Evolutionary conservation across 2,888 invertebrate species (phyloP).

Genomic region (Chelonus formosanus): DNA sequence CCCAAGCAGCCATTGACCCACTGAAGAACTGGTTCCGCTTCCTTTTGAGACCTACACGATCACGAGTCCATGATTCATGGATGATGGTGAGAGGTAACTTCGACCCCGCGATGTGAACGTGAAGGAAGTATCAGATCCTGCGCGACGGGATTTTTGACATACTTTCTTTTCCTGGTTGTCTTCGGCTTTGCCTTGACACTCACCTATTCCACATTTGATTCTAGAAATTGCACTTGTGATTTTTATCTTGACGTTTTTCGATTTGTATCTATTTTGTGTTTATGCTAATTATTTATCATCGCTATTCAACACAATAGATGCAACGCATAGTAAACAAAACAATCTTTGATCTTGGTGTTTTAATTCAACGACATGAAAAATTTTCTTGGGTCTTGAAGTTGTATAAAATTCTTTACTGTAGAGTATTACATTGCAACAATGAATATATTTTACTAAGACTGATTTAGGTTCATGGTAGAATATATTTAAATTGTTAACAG

Average conservation of each 20-base stretch:
- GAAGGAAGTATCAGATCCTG: conserved; percentile 42
- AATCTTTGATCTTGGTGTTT: too few species aligned
- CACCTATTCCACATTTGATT: conserved; percentile 51
- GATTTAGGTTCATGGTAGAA: too few species aligned
- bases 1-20: conserved; percentile 60
- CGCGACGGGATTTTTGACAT: conserved; percentile 61
- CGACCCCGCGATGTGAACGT: conserved; percentile 29
- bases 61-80: conserved; percentile 28
- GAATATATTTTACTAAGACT: too few species aligned
- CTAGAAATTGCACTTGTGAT: conserved; percentile 14
- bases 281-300: too few species aligned
- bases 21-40: conserved; percentile 63
- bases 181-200: conserved; percentile 54
- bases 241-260: background rate
- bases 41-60: conserved; percentile 43
- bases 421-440: too few species aligned
- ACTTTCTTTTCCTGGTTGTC: conserved; percentile 56
- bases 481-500: too few species aligned
- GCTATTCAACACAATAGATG: too few species aligned
- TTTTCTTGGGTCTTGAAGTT: too few species aligned
- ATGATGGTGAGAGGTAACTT: conserved; percentile 40
- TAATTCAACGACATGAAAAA: too few species aligned
- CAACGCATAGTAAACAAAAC: too few species aligned
- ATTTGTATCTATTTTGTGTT: background rate
- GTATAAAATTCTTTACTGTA: too few species aligned